phyloP scores from a whole-genome alignment of 2,113 vertebrate genomes.

The Onychostruthus taczanowskii region DNA sequence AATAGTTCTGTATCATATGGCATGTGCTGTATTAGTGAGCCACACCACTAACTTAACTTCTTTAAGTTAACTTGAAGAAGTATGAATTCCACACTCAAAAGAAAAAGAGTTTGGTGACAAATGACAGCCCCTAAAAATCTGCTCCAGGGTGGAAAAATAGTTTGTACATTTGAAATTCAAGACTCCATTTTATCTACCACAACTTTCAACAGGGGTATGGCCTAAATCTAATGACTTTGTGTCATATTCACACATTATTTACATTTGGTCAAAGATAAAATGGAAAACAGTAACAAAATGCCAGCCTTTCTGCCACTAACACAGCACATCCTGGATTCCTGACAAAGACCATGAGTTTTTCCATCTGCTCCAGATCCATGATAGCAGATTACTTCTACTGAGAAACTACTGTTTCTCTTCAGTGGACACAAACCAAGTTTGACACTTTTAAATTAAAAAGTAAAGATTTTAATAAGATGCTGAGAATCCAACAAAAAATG shows the following conservation, averaged over 20 bases:
- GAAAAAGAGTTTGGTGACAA: background rate
- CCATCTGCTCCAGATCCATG: background rate
- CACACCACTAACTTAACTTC: background rate
- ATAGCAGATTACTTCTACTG: background rate
- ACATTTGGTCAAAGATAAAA: background rate
- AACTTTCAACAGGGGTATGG: fast-evolving
- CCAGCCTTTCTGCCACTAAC: background rate
- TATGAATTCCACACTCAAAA: background rate
- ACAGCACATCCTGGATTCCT: background rate
- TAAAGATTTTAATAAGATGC: background rate
- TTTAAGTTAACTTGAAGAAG: background rate
- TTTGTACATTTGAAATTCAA: background rate
- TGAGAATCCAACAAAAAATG: background rate
- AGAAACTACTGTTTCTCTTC: background rate
- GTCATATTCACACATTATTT: background rate
- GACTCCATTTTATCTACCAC: background rate
- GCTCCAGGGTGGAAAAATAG: background rate
- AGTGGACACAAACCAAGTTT: background rate
- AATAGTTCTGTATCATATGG: background rate
- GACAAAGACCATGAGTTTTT: background rate
- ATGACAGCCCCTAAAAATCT: background rate
- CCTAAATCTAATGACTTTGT: background rate
- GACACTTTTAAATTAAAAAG: background rate
- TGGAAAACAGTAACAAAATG: background rate
- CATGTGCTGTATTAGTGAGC: background rate